Evolutionary conservation across 2,797 vertebrate genomes (phyloP), one percentile per base, ranked within the genome.

Genomic region (Argyrosomus regius): DNA sequence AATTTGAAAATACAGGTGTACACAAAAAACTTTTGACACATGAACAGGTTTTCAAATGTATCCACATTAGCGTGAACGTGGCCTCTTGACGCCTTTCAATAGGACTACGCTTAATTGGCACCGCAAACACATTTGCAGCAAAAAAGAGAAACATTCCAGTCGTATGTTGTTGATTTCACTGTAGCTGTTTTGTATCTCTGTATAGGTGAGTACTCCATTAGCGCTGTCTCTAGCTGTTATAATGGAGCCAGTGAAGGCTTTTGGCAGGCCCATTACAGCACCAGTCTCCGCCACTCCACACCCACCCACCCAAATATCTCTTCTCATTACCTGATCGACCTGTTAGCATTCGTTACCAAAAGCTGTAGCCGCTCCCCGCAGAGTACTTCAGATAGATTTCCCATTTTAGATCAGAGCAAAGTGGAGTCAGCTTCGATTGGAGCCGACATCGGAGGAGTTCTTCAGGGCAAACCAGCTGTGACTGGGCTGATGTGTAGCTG

Each of bases 381-480:
- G 93, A 93, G 87, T 88, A 83, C 89, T 93, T 91, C 90, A 89
- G 91, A 94, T 94, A 89, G 80, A 94, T 96, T 96, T 96, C 95
- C 95, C 92, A 93, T 93, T 91, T 93, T 88, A 94, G 93, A 93
- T 94, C 94, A 93, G 93, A 95, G 95, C 74, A 93, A 96, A 96
- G 96, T 94, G 94, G 95, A 97, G 96, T 96, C 96, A 92, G 96
- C 96, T 96, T 97, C 96, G 96, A 97, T 96, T 96, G 96, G 90
- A 95, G 93, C 94, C 94, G 96, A 97, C 95, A 96, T 97, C 95
- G 88, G 80, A 96, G 96, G 96, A 97, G 97, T 97, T 97, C 97
- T 97, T 97, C 97, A 96, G 96, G 97, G 96, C 97, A 97, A 98
- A 98, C 97, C 96, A 97, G 95, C 94, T 96, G 95, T 98, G 97